Evolutionary conservation across 2,113 vertebrate genomes (phyloP).

Genomic region (Chionodraco myersi): DNA sequence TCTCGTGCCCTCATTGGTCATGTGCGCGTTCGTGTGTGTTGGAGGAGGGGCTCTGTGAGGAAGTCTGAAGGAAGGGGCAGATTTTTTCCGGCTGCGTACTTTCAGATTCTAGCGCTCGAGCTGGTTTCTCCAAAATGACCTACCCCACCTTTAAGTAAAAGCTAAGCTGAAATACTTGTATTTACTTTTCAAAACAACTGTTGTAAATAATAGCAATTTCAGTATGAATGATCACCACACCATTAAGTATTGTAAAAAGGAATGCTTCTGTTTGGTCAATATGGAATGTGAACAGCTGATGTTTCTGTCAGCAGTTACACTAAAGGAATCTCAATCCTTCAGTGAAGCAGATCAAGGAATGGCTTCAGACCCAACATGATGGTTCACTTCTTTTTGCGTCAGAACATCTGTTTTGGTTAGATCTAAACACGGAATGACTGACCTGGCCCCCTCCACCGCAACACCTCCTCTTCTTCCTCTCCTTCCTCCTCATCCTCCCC

Average conservation of each 20-base stretch:
- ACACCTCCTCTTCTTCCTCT: slow-evolving; percentile 63
- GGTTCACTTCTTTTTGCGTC: neutral
- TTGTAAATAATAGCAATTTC: neutral
- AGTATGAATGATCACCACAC: neutral
- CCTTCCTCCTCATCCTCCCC: slow-evolving; percentile 69
- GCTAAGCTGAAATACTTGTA: too few species aligned
- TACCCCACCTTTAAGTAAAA: neutral
- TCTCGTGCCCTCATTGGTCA: too few species aligned
- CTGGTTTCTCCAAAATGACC: too few species aligned
- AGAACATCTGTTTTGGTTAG: neutral
- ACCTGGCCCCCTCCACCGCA: slow-evolving; percentile 91
- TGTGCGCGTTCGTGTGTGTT: too few species aligned
- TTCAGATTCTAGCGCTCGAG: too few species aligned
- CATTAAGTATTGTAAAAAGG: neutral
- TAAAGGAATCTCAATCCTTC: neutral
- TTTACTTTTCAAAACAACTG: too few species aligned
- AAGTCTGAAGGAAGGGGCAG: too few species aligned
- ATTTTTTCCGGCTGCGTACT: too few species aligned
- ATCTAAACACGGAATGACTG: slow-evolving; percentile 17
- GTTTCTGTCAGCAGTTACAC: neutral
- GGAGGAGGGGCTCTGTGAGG: too few species aligned
- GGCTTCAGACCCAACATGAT: neutral
- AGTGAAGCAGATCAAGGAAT: neutral
- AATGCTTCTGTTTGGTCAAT: neutral
- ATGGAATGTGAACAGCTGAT: neutral